Base-by-base conservation (phyloP, 2,113 vertebrate species). In the Lagopus muta region DNA sequence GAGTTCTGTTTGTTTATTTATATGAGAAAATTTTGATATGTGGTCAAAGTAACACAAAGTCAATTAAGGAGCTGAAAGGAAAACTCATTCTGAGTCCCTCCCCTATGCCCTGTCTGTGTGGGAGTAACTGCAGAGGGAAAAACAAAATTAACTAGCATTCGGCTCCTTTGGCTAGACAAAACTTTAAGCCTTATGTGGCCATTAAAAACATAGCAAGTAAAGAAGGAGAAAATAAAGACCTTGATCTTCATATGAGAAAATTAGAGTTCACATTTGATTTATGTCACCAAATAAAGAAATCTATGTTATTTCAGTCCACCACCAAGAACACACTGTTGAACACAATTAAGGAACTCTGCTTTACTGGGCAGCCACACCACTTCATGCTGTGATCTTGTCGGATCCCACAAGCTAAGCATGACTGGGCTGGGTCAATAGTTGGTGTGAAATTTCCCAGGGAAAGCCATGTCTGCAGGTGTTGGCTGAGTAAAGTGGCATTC, bases 281-380 rank as follows among this genome's bases (percentile, higher is more conserved):
- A 66, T 73, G 89, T 61, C 58, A 65, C 83, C 93, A 92, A 90
- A 95, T 94, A 92, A 94, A 91, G 88, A 73, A 76, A 88, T 91
- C 66, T 7, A 0, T 48, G 69, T 79, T 88, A 28, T 34, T 80
- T 76, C 60, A 66, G 36, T 64, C 32, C 61, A 94, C 57, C 77
- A 69, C 42, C 65, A 61, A 71, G 84, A 90, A n/a, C 83, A 79
- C 66, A 5, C 34, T 64, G 84, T 64, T 95, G 71, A 85, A 77
- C 62, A 69, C 89, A 85, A 71, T 90, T 85, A 88, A 87, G 76
- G 55, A 78, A 43, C 62, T 88, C 42, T 82, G 88, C 75, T 93
- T 82, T 93, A 52, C 80, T 8, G 78, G 61, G 86, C 89, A 94
- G 82, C 72, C 80, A 20, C 75, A 38, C 32, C 48, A 4, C 43